Percentiles rank a stretch among this genome's conserved stretches.
phyloP scores from a whole-genome alignment of 2,888 invertebrate genomes.

The Caenorhabditis zanzibari region DNA sequence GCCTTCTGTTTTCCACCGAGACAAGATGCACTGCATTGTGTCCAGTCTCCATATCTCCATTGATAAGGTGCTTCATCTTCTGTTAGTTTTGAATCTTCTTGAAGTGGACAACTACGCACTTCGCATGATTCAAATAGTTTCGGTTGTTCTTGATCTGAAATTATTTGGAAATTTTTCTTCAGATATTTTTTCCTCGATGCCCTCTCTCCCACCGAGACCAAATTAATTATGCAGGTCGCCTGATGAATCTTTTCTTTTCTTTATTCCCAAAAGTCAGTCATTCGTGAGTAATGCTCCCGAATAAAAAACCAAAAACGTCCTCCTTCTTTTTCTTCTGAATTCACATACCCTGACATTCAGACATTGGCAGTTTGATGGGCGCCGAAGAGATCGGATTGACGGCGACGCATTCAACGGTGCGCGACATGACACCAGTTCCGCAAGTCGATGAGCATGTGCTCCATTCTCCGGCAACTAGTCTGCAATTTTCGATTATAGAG shows the following conservation, averaged over 20 bases:
- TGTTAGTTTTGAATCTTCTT: slow-evolving; percentile 70
- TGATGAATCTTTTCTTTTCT: slow-evolving; percentile 23
- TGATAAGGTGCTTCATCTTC: slow-evolving; percentile 64
- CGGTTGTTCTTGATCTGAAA: slow-evolving; percentile 78
- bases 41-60: slow-evolving; percentile 82
- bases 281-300: slow-evolving; percentile 16
- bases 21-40: slow-evolving; percentile 95
- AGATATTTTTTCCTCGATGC: too few species aligned
- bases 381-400: slow-evolving; percentile 79
- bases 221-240: slow-evolving; percentile 31
- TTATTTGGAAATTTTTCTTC: too few species aligned
- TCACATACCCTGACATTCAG: slow-evolving; percentile 81
- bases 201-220: background rate
- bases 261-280: slow-evolving; percentile 15
- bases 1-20: slow-evolving; percentile 87
- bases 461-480: slow-evolving; percentile 74
- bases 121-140: slow-evolving; percentile 81
- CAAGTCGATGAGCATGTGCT: slow-evolving; percentile 74
- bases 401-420: slow-evolving; percentile 77
- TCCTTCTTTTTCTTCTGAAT: background rate
- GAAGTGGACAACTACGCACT: slow-evolving; percentile 76
- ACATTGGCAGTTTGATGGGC: slow-evolving; percentile 80
- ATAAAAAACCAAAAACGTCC: slow-evolving; percentile 32
- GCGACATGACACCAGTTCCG: slow-evolving; percentile 76
- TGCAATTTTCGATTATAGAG: slow-evolving; percentile 48